Conservation (phyloP, 2,113 vertebrate species). For the Vulpes vulpes region DNA sequence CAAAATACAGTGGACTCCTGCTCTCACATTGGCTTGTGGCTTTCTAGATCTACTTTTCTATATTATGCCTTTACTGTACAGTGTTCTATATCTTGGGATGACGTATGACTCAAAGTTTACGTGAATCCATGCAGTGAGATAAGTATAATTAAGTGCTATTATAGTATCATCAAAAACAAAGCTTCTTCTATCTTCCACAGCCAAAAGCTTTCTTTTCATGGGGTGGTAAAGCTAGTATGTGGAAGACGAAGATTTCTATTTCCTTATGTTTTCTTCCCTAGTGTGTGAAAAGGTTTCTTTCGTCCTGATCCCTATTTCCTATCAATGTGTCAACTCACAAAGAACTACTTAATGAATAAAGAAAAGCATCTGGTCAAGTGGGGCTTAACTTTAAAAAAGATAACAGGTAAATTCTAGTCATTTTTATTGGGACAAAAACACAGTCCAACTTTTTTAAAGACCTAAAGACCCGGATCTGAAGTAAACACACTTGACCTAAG, state of each 20-base stretch:
- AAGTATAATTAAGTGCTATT: background rate
- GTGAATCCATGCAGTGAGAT: background rate
- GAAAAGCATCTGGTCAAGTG: constrained; percentile 78
- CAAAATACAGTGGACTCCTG: background rate
- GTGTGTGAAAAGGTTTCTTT: constrained; percentile 40
- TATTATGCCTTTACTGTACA: background rate
- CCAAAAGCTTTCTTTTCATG: constrained; percentile 3
- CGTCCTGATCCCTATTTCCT: background rate
- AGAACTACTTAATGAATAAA: constrained; percentile 73
- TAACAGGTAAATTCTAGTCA: constrained; percentile 80
- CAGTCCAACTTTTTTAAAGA: constrained; percentile 81
- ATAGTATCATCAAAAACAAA: background rate
- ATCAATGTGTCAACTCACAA: constrained; percentile 74
- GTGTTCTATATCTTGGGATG: background rate
- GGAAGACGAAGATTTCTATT: constrained; percentile 30
- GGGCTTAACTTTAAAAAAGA: constrained; percentile 68
- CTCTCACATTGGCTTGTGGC: background rate
- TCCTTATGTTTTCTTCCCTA: constrained; percentile 37
- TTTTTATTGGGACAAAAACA: constrained; percentile 84
- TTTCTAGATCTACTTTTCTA: constrained; percentile 12
- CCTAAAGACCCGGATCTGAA: constrained; percentile 79
- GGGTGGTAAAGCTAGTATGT: background rate
- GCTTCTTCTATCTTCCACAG: background rate
- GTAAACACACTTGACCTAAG: constrained; percentile 84
- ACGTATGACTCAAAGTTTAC: background rate